Evolutionary conservation across 2,888 invertebrate genomes (phyloP), one percentile per base, ranked within the genome.

Genomic region (Melieria omissa): DNA sequence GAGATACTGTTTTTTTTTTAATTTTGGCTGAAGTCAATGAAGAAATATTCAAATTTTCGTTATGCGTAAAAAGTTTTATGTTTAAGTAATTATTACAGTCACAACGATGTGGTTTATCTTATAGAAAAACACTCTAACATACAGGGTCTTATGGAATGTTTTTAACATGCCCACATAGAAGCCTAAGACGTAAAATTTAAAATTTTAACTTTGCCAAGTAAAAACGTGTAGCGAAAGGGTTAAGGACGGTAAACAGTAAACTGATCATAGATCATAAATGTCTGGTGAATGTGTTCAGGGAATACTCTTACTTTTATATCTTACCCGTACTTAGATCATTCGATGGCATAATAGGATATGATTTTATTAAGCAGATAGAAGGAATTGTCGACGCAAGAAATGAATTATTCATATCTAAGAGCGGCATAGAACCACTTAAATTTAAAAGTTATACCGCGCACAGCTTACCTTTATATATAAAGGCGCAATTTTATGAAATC

Each of bases 321-420:
- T 58, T 72, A n/a, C 63, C 55, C 3, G 14, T 42, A 14, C 65
- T 71, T 5, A 29, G 68, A 9, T 57, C 65, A 7, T 71, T 74
- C 58, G 65, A 70, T 42, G 73, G 67, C 3, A 76, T 75, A 4
- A 74, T 75, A 3, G 75, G 73, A 1, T 73, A 70, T 12, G 76
- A 76, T 61, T 74, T 75, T 65, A 55, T 75, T 0, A 71, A 45
- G 2, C 64, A 70, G 64, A 70, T 75, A 0, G 42, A 49, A 3
- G 75, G 74, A 29, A 66, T 68, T 3, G 12, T 75, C n/a, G 63
- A 75, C 58, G 0, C 73, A 0, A 42, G 42, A 41, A 71, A 70
- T n/a, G 71, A 68, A 8, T 49, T 55, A 47, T 45, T 75, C 5
- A 14, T n/a, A 52, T 70, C 71, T 10, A 54, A 74, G 45, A 62